Conservation (phyloP, 2,888 invertebrate species). For the Pomacea canaliculata region DNA sequence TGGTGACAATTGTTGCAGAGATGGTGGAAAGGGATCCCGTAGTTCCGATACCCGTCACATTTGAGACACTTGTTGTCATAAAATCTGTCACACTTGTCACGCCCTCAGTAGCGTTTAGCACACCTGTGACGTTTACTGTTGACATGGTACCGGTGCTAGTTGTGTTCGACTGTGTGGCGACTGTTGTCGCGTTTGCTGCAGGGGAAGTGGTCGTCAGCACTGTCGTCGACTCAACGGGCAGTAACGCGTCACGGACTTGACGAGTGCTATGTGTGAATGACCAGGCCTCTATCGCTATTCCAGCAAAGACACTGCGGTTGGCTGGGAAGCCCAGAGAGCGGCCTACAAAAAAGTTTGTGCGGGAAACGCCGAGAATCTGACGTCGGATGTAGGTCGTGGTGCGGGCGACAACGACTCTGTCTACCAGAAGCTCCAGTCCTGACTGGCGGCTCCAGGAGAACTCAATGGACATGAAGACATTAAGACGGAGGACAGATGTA, state of each 20-base stretch:
- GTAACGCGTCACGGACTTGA: constrained; percentile 29
- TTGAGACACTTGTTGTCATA: too few species aligned
- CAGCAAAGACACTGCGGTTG: constrained; percentile 25
- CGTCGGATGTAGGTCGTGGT: constrained; percentile 37
- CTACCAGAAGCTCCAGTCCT: constrained; percentile 41
- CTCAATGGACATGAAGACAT: constrained; percentile 37
- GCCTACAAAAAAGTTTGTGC: constrained; percentile 30
- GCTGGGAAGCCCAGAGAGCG: constrained; percentile 29
- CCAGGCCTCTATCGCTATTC: constrained; percentile 39
- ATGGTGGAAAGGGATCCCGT: too few species aligned
- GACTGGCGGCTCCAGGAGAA: constrained; percentile 45
- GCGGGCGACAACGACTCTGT: constrained; percentile 36
- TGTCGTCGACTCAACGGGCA: background rate
- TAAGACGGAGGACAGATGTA: constrained; percentile 18
- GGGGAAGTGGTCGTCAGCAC: constrained; percentile 1
- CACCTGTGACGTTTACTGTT: too few species aligned
- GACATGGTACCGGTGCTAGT: background rate
- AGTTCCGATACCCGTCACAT: too few species aligned
- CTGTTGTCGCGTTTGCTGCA: constrained; percentile 3
- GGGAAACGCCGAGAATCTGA: constrained; percentile 9
- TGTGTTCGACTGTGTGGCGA: constrained; percentile 7
- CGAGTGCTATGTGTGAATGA: constrained; percentile 36
- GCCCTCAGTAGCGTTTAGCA: too few species aligned
- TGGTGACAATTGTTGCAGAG: too few species aligned
- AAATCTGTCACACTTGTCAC: too few species aligned